Evolutionary conservation across 1,140 invertebrate species (phyloP).

Genomic region (Drosophila leontia): DNA sequence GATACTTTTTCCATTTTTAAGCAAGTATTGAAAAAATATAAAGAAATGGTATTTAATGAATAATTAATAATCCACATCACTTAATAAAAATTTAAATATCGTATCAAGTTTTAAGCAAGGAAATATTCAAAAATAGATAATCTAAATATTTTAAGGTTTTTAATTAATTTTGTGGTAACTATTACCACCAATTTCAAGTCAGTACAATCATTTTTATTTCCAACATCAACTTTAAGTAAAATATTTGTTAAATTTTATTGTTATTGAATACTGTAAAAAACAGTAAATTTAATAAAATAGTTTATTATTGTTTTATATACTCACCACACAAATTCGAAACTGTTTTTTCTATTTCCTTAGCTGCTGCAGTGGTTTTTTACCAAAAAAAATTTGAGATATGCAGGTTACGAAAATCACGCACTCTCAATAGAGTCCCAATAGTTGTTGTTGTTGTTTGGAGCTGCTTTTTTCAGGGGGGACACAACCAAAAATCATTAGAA

Average conservation of each 20-base stretch:
- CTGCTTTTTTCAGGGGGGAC: constrained; percentile 35
- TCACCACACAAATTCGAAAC: constrained; percentile 21
- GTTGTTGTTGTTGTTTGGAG: constrained; percentile 39
- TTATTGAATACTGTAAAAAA: not conserved
- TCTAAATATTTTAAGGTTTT: not conserved
- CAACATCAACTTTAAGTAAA: not conserved
- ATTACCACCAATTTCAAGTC: not conserved
- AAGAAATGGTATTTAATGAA: too few species aligned
- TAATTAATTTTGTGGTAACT: not conserved
- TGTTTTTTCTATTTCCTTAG: not conserved
- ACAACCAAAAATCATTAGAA: constrained; percentile 55
- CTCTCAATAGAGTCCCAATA: constrained; percentile 26
- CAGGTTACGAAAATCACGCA: constrained; percentile 25
- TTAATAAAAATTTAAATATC: too few species aligned
- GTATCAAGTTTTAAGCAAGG: too few species aligned
- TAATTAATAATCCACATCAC: too few species aligned
- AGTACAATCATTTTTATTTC: not conserved
- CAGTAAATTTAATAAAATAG: not conserved
- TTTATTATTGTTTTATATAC: not conserved
- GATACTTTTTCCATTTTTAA: too few species aligned
- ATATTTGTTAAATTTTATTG: not conserved
- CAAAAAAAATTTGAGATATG: constrained; percentile 3
- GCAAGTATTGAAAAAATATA: too few species aligned
- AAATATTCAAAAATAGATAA: not conserved
- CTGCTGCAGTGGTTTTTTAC: constrained; percentile 2